Evolutionary conservation across 2,113 vertebrate genomes (phyloP).

Genomic region (Melanostigma gelatinosum): DNA sequence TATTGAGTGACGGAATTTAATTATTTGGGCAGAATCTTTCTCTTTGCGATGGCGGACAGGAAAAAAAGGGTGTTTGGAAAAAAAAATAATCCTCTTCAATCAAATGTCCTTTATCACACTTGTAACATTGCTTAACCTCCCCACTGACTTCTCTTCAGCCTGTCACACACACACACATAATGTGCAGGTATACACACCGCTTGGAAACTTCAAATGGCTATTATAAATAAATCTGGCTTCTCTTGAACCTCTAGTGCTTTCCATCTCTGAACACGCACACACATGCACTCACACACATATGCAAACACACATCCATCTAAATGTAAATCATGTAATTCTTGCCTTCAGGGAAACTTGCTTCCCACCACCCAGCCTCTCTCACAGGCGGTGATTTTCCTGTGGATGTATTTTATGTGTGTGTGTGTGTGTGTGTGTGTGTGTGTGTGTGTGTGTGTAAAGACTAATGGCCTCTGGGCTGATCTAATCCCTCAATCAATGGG

Average conservation of each 20-base stretch:
- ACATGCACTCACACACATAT: constrained; percentile 23
- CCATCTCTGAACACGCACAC: constrained; percentile 28
- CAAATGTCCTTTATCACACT: neutral
- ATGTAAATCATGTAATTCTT: constrained; percentile 75
- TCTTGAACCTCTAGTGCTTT: constrained; percentile 16
- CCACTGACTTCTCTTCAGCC: neutral
- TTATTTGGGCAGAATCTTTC: constrained; percentile 40
- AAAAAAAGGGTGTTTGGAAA: constrained; percentile 3
- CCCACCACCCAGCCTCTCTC: constrained; percentile 36
- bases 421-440: neutral
- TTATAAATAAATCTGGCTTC: constrained; percentile 6
- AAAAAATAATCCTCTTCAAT: constrained; percentile 2
- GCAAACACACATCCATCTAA: constrained; percentile 68
- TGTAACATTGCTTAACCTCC: constrained; percentile 8
- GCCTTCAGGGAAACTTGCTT: constrained; percentile 50
- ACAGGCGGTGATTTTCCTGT: constrained; percentile 54
- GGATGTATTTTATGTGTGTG: constrained; percentile 53
- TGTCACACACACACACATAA: neutral
- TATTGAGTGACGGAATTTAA: constrained; percentile 56
- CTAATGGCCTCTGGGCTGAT: constrained; percentile 54
- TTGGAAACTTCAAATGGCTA: constrained; percentile 38
- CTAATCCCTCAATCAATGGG: constrained; percentile 67
- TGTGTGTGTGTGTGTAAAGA: constrained; percentile 11
- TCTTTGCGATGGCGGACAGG: constrained; percentile 7
- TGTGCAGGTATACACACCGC: constrained; percentile 4